Conservation (phyloP, 2,888 invertebrate species). For the Scaeva pyrastri region DNA sequence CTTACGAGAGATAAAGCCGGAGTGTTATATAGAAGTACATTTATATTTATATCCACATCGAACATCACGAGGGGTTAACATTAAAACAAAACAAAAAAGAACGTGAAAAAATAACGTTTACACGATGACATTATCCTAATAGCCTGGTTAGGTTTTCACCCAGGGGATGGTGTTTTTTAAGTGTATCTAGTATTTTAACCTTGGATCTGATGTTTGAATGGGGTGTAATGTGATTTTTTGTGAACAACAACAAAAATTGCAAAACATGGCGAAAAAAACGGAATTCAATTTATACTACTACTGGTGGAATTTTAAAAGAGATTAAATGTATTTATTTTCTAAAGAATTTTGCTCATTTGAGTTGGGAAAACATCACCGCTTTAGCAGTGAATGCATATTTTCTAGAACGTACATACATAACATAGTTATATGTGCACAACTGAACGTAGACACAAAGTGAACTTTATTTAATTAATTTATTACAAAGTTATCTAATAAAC, state of each 20-base stretch:
- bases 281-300: background rate
- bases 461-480: too few relatives aligned
- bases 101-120: constrained; percentile 16
- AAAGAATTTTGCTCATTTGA: background rate
- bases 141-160: constrained; percentile 36
- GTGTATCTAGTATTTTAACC: constrained; percentile 29
- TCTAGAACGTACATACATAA: too few relatives aligned
- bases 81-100: constrained; percentile 15
- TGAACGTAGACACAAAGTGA: too few relatives aligned
- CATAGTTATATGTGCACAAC: too few relatives aligned
- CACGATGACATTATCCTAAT: constrained; percentile 41
- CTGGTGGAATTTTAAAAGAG: constrained; percentile 4
- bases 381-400: background rate
- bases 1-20: constrained; percentile 60
- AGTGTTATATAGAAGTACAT: constrained; percentile 34
- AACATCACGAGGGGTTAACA: constrained; percentile 45
- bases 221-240: constrained; percentile 23
- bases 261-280: background rate
- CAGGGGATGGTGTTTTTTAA: constrained; percentile 14
- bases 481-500: too few relatives aligned
- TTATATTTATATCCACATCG: background rate
- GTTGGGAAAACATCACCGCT: background rate
- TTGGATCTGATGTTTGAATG: constrained; percentile 13
- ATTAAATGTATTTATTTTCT: background rate
- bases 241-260: background rate